phyloP scores from a whole-genome alignment of 2,888 invertebrate species.

The Caradrina kadenii region DNA sequence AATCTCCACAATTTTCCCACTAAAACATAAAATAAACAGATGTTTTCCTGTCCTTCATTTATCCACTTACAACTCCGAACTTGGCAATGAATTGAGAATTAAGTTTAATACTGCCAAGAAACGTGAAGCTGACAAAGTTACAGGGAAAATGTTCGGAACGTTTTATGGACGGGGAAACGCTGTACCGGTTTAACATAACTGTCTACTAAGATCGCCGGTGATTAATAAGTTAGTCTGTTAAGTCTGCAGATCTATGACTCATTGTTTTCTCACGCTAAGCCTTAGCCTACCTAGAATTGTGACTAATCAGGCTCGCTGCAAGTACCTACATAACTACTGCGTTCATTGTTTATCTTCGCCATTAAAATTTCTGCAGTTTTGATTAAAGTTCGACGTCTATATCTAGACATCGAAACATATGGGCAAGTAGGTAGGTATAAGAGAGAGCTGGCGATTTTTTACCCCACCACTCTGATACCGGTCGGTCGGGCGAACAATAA shows the following conservation, averaged over 20 bases:
- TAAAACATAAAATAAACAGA: constrained; percentile 8
- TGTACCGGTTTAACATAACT: constrained; percentile 59
- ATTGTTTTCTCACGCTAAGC: constrained; percentile 75
- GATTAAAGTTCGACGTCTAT: constrained; percentile 56
- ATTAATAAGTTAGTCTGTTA: constrained; percentile 59
- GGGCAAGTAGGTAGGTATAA: constrained; percentile 54
- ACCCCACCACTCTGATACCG: constrained; percentile 54
- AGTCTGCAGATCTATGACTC: constrained; percentile 78
- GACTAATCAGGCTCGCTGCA: constrained; percentile 76
- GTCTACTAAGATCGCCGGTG: constrained; percentile 56
- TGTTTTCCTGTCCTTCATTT: constrained; percentile 11
- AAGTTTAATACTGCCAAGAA: constrained; percentile 52
- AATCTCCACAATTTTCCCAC: constrained; percentile 1
- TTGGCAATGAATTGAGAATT: constrained; percentile 62
- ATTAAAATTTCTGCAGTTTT: constrained; percentile 51
- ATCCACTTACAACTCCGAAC: constrained; percentile 38
- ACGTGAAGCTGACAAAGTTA: constrained; percentile 40
- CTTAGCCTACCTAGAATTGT: constrained; percentile 77
- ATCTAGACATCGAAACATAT: constrained; percentile 63
- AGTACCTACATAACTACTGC: constrained; percentile 46
- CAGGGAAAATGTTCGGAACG: constrained; percentile 49
- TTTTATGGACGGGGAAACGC: constrained; percentile 53
- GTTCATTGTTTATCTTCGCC: constrained; percentile 58
- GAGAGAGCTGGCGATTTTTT: constrained; percentile 71
- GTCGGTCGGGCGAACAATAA: constrained; percentile 75